phyloP scores from a whole-genome alignment of 2,797 vertebrate genomes.

The Melanotaenia pygmaea region DNA sequence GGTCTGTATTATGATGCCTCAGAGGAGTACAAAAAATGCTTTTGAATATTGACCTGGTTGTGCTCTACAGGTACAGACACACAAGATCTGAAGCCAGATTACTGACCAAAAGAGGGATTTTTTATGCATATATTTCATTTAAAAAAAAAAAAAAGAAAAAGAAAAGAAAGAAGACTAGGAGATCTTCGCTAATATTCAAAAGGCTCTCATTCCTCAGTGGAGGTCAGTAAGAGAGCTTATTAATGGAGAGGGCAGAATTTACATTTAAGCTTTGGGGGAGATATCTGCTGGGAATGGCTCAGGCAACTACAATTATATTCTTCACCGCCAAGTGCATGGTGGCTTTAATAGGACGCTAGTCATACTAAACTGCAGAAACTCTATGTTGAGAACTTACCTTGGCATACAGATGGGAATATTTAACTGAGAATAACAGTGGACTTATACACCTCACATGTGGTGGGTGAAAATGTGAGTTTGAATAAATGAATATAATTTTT shows the following conservation, averaged over 20 bases:
- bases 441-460: conserved; percentile 1
- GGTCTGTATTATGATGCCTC: conserved; percentile 24
- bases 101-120: conserved; percentile 25
- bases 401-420: conserved; percentile 40
- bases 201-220: conserved; percentile 32
- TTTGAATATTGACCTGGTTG: conserved; percentile 35
- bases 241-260: conserved; percentile 62
- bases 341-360: conserved; percentile 52
- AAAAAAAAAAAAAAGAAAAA: conserved; percentile 26
- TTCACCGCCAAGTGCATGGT: conserved; percentile 17
- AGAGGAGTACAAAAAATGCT: conserved; percentile 32
- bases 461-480: not conserved
- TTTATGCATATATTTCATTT: not conserved
- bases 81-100: conserved; percentile 32
- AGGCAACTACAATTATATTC: conserved; percentile 53
- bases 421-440: conserved; percentile 10
- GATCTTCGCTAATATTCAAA: conserved; percentile 30
- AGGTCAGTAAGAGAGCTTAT: conserved; percentile 56
- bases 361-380: conserved; percentile 43
- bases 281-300: conserved; percentile 43
- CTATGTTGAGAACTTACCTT: conserved; percentile 36
- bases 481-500: not conserved
- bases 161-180: conserved; percentile 18
- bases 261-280: conserved; percentile 37
- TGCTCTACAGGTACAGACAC: conserved; percentile 27